Conservation (phyloP, 2,797 vertebrate genomes). For the Rousettus madagascariensis region DNA sequence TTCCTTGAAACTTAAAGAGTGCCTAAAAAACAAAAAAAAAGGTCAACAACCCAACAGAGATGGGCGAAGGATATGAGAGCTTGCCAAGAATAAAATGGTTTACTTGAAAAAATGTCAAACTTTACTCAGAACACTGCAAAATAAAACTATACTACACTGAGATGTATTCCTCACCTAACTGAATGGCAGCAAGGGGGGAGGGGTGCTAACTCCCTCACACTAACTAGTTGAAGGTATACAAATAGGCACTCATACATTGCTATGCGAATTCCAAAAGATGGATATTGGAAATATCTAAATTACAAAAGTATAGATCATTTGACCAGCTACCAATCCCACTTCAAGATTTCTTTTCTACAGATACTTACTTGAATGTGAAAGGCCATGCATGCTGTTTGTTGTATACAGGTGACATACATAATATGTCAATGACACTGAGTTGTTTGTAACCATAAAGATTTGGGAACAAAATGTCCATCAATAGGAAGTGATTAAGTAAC, state of each 20-base stretch:
- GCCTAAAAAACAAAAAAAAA: neutral
- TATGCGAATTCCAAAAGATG: neutral
- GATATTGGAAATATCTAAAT: fast-evolving
- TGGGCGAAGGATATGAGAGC: no score
- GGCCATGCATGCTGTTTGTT: neutral
- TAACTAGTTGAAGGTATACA: fast-evolving
- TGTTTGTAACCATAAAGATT: neutral
- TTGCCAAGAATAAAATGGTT: neutral
- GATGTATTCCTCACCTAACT: neutral
- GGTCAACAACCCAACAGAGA: neutral
- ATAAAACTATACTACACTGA: neutral
- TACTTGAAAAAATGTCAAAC: neutral
- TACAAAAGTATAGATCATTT: neutral
- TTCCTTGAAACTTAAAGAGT: neutral
- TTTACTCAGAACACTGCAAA: neutral
- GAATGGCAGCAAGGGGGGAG: neutral
- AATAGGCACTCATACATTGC: neutral
- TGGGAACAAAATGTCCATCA: fast-evolving
- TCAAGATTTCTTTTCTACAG: neutral
- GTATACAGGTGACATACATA: fast-evolving
- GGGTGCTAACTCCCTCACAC: fast-evolving
- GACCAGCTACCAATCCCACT: neutral
- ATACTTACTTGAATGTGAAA: no score
- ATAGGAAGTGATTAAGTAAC: no score
- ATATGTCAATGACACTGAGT: fast-evolving